A percentile compares a stretch with the other conserved stretches of the same genome.
phyloP scores from a whole-genome alignment of 2,888 invertebrate species.

The Macrophya annulata region DNA sequence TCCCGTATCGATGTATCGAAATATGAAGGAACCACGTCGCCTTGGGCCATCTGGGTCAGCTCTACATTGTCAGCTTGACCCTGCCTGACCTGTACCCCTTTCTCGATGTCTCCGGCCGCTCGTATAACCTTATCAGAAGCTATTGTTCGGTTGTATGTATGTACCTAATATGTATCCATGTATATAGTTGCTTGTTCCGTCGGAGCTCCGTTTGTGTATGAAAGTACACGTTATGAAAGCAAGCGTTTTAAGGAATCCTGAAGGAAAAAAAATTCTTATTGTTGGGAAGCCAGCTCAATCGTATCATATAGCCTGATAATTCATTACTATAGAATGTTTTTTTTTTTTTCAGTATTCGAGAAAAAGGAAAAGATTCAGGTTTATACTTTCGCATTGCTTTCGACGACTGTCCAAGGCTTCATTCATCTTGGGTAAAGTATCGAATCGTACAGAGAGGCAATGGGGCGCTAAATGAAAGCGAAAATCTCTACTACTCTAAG shows the following conservation, averaged over 20 bases:
- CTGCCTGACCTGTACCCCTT: conserved; percentile 49
- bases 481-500: conserved; percentile 37
- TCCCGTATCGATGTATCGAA: conserved; percentile 27
- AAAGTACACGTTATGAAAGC: not conserved
- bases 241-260: conserved; percentile 31
- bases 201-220: not conserved
- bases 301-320: conserved; percentile 30
- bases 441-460: conserved; percentile 36
- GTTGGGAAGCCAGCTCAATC: conserved; percentile 17
- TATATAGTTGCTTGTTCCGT: not conserved
- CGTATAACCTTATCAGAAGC: conserved; percentile 36
- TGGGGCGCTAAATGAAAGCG: conserved; percentile 54
- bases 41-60: conserved; percentile 49
- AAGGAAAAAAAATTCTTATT: conserved; percentile 29
- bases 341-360: conserved; percentile 8
- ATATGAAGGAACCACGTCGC: conserved; percentile 22
- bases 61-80: conserved; percentile 34
- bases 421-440: conserved; percentile 44
- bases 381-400: conserved; percentile 21
- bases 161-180: not conserved
- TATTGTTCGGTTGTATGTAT: conserved; percentile 14
- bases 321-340: conserved; percentile 33
- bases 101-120: not conserved
- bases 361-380: not conserved
- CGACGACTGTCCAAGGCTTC: conserved; percentile 28